phyloP scores from a whole-genome alignment of 2,113 vertebrate species.

The Tetrax tetrax region DNA sequence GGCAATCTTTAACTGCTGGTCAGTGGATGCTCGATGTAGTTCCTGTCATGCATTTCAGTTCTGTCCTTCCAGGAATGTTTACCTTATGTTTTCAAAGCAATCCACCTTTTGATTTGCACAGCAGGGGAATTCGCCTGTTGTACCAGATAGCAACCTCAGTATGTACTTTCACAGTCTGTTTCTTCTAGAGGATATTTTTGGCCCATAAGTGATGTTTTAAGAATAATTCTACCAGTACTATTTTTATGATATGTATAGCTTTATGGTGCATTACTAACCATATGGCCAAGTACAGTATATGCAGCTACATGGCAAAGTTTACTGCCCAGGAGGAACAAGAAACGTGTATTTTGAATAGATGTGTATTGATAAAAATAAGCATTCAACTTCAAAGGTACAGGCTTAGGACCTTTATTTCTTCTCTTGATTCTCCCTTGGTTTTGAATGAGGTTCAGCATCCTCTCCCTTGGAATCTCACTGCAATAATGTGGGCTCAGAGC shows the following conservation, averaged over 20 bases:
- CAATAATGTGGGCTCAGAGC: constrained; percentile 21
- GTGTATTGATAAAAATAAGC: neutral
- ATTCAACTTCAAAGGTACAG: neutral
- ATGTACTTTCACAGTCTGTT: neutral
- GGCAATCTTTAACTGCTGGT: neutral
- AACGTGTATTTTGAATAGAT: neutral
- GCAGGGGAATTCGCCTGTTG: constrained; percentile 1
- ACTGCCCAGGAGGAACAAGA: neutral
- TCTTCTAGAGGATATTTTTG: constrained; percentile 33
- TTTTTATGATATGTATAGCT: neutral
- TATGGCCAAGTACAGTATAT: neutral
- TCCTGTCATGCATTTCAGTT: neutral
- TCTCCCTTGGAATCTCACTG: constrained; percentile 19
- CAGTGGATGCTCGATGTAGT: neutral
- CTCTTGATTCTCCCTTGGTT: neutral
- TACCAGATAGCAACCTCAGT: constrained; percentile 21
- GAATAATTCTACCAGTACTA: neutral
- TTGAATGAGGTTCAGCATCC: constrained; percentile 8
- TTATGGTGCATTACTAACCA: neutral
- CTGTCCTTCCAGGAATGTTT: constrained; percentile 38
- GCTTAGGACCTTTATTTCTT: neutral
- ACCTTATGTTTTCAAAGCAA: neutral
- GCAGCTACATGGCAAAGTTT: neutral
- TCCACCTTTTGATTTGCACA: constrained; percentile 33
- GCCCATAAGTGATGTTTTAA: neutral